Percentiles rank a stretch among this genome's conserved stretches.
phyloP scores from a whole-genome alignment of 2,797 vertebrate genomes.

The Cryptoprocta ferox region DNA sequence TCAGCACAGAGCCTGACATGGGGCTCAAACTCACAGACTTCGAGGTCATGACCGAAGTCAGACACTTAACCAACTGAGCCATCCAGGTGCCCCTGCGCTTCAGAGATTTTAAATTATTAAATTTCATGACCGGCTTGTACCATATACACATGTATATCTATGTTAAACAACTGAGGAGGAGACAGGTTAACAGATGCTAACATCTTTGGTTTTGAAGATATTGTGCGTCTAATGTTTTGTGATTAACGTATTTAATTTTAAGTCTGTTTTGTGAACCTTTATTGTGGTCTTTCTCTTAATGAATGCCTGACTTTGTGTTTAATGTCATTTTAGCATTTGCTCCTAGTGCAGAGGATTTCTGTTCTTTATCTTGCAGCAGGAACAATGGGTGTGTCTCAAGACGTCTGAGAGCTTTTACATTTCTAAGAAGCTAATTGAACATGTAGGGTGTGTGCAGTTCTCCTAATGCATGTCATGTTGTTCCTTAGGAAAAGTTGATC shows the following conservation, averaged over 20 bases:
- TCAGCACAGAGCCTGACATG: too few species aligned
- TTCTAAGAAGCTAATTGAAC: not conserved
- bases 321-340: not conserved
- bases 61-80: too few species aligned
- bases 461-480: not conserved
- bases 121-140: not conserved
- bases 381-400: not conserved
- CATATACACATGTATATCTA: not conserved
- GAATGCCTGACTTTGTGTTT: not conserved
- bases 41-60: too few species aligned
- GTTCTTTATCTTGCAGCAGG: constrained; percentile 2
- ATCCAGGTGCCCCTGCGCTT: too few species aligned
- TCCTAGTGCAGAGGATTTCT: not conserved
- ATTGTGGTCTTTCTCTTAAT: not conserved
- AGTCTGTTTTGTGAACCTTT: not conserved
- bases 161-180: not conserved
- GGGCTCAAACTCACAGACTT: too few species aligned
- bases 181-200: not conserved
- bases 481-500: not conserved
- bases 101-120: not conserved
- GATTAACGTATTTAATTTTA: not conserved
- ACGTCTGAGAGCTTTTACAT: not conserved
- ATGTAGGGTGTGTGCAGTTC: not conserved
- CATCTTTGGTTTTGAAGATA: constrained; percentile 6
- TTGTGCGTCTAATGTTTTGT: not conserved